These are phyloP conservation scores for Uropetala carovei DNA, from an alignment of 2,888 invertebrate genomes.

Conservation along the genomic window DNA sequence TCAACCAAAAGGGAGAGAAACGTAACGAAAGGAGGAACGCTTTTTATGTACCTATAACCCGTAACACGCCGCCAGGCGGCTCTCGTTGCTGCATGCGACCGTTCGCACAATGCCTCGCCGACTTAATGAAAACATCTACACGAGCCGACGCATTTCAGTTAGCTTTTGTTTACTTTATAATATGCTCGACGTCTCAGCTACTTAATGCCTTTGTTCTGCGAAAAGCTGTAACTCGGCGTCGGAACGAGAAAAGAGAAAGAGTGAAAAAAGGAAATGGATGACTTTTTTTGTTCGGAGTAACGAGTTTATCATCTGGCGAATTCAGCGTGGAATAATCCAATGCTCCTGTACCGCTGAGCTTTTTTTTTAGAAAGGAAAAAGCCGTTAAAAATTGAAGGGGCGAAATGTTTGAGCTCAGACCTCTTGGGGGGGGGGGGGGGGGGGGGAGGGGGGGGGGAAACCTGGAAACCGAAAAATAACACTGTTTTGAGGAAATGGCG, in stretches of 20 bases:
- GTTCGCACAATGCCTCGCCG: neutral
- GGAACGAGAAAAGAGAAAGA: neutral
- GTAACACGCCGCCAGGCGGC: too few relatives aligned
- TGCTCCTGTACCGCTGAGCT: neutral
- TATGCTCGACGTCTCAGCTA: neutral
- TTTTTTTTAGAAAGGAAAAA: neutral
- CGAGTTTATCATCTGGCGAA: neutral
- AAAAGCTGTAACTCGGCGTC: neutral
- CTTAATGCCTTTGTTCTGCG: neutral
- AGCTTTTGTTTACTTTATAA: constrained; percentile 14
- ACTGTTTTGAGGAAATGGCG: too few relatives aligned
- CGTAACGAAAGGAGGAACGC: too few relatives aligned
- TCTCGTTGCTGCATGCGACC: too few relatives aligned
- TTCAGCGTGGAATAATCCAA: constrained; percentile 3
- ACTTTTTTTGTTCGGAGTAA: neutral
- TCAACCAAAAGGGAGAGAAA: too few relatives aligned
- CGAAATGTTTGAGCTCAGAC: neutral
- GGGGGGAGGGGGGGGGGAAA: neutral
- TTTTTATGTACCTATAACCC: too few relatives aligned
- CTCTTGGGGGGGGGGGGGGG: neutral
- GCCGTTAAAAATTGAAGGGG: neutral
- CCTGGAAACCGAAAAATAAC: too few relatives aligned
- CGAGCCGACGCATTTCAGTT: neutral
- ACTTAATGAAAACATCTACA: neutral
- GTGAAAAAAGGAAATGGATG: neutral